A percentile compares a stretch with the other conserved stretches of the same genome.
Conservation (phyloP, 2,113 vertebrate genomes). For the Speoplatyrhinus poulsoni region DNA sequence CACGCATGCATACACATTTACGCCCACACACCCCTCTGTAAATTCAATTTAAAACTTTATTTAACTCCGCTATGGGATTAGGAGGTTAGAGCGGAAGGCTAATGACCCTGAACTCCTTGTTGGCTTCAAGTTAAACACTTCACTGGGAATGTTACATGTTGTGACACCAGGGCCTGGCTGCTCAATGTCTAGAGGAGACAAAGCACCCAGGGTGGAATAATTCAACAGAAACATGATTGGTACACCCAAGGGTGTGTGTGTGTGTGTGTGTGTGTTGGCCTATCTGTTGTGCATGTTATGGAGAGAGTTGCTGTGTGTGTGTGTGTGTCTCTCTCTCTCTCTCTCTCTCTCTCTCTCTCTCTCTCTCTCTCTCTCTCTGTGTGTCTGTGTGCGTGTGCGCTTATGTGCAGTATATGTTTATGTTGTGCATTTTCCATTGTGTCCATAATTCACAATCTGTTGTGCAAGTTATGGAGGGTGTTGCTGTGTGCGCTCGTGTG, state of each 20-base stretch:
- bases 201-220: constrained; percentile 63
- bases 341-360: neutral
- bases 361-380: neutral
- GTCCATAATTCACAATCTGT: neutral
- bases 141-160: constrained; percentile 55
- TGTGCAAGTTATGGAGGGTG: too few species aligned
- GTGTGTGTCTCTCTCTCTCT: neutral
- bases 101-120: constrained; percentile 24
- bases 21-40: neutral
- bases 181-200: constrained; percentile 66
- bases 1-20: neutral
- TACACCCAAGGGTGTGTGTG: constrained; percentile 41
- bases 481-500: constrained; percentile 29
- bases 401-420: neutral
- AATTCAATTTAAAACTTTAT: constrained; percentile 44
- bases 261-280: neutral
- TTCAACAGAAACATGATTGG: constrained; percentile 54
- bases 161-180: constrained; percentile 50
- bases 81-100: constrained; percentile 35
- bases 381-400: neutral
- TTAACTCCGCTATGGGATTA: constrained; percentile 34
- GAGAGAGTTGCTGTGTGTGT: constrained; percentile 13
- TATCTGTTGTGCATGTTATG: neutral
- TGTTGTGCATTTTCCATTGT: too few species aligned
- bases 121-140: constrained; percentile 26